Conservation (phyloP, 1,140 invertebrate genomes). For the Spodoptera litura region DNA sequence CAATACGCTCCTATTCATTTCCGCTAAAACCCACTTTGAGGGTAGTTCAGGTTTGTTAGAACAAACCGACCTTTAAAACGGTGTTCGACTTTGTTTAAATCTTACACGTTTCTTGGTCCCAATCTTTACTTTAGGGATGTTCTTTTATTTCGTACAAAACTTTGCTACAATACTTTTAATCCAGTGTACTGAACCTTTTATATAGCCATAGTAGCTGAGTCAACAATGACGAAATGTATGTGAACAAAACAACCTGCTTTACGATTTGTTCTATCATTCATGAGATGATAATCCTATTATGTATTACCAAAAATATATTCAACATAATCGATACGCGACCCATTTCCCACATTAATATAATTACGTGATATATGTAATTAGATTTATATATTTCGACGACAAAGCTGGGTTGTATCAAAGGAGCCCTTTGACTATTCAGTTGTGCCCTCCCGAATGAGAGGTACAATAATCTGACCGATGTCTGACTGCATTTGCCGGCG, state of each 20-base stretch:
- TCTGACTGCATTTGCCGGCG: slow-evolving; percentile 64
- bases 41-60: slow-evolving; percentile 57
- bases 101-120: slow-evolving; percentile 42
- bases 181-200: not conserved
- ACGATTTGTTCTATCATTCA: slow-evolving; percentile 33
- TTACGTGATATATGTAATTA: slow-evolving; percentile 45
- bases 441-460: slow-evolving; percentile 61
- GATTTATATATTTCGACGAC: slow-evolving; percentile 49
- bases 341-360: slow-evolving; percentile 47
- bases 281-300: slow-evolving; percentile 40
- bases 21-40: slow-evolving; percentile 69
- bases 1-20: slow-evolving; percentile 75
- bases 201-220: not conserved
- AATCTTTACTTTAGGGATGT: slow-evolving; percentile 1
- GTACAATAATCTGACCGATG: slow-evolving; percentile 62
- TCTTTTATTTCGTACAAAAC: slow-evolving; percentile 23
- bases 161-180: slow-evolving; percentile 27
- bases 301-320: slow-evolving; percentile 38
- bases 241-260: slow-evolving; percentile 15
- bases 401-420: slow-evolving; percentile 65
- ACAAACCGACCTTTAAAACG: slow-evolving; percentile 52
- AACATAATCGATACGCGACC: slow-evolving; percentile 39
- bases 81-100: slow-evolving; percentile 40
- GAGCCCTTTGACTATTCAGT: slow-evolving; percentile 72
- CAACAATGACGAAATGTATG: not conserved